phyloP scores from a whole-genome alignment of 1,140 invertebrate species.

The Elysia chlorotica region DNA sequence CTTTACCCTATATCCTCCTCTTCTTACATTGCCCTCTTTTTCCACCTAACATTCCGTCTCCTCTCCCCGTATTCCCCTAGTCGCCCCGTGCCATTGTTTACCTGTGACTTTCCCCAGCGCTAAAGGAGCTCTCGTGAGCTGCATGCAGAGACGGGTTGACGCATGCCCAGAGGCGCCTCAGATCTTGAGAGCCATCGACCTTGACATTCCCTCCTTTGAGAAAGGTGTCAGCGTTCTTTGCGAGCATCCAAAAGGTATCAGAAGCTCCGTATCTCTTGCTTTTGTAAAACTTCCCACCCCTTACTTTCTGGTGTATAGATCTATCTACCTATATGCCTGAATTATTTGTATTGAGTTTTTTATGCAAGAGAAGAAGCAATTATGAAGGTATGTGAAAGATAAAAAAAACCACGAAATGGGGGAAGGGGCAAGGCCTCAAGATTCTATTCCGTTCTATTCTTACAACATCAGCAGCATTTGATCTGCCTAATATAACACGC shows the following conservation, averaged over 20 bases:
- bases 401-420: no score
- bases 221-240: conserved; percentile 25
- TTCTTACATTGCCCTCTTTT: neutral
- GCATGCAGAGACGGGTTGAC: conserved; percentile 12
- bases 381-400: no score
- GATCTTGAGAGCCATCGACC: conserved; percentile 2
- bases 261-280: neutral
- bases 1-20: neutral
- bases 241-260: conserved; percentile 10
- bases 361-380: no score
- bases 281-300: neutral
- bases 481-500: no score
- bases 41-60: neutral
- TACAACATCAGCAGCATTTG: no score
- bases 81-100: neutral
- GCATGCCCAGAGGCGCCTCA: conserved; percentile 24
- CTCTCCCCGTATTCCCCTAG: neutral
- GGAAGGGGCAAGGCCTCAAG: no score
- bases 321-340: no score
- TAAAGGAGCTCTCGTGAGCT: conserved; percentile 16
- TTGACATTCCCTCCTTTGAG: conserved; percentile 24
- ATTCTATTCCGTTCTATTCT: no score
- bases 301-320: no score
- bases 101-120: neutral
- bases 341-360: no score